Evolutionary conservation across 2,888 invertebrate genomes (phyloP).

Genomic region (Smittia sp.): DNA sequence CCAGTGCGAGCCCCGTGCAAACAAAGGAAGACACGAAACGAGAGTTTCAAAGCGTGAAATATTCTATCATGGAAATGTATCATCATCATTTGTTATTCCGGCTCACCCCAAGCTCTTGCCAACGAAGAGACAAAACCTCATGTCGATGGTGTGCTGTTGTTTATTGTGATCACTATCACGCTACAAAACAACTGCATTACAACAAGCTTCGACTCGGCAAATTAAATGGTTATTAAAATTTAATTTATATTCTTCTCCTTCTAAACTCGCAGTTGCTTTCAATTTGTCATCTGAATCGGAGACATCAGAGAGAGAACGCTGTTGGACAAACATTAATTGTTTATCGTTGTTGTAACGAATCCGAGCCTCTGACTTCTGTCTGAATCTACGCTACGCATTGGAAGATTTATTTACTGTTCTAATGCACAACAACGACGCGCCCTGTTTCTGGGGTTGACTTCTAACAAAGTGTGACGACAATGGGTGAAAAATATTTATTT

Average conservation of each 20-base stretch:
- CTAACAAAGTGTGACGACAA: conserved; percentile 37
- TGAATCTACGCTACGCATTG: conserved; percentile 3
- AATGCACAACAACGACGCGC: conserved; percentile 23
- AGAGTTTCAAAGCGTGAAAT: conserved; percentile 38
- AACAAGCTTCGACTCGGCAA: not conserved
- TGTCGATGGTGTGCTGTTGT: conserved; percentile 16
- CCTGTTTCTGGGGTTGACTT: not conserved
- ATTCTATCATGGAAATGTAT: conserved; percentile 31
- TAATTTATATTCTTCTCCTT: conserved; percentile 29
- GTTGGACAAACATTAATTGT: conserved; percentile 33
- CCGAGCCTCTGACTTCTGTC: not conserved
- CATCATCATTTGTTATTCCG: conserved; percentile 41
- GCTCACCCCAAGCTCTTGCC: conserved; percentile 22
- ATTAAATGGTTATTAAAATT: conserved; percentile 40
- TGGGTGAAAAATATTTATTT: conserved; percentile 35
- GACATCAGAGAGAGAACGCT: not conserved
- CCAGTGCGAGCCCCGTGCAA: not conserved
- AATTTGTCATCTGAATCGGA: conserved; percentile 16
- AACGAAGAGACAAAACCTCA: conserved; percentile 14
- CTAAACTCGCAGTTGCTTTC: not conserved
- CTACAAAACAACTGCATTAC: not conserved
- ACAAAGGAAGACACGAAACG: not conserved
- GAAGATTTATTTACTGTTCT: conserved; percentile 40
- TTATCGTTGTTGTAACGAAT: conserved; percentile 8
- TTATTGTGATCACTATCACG: conserved; percentile 27